Percentiles rank a stretch among this genome's conserved stretches.
Evolutionary conservation across 2,113 vertebrate genomes (phyloP).

Genomic region (Paraplagusia blochii): DNA sequence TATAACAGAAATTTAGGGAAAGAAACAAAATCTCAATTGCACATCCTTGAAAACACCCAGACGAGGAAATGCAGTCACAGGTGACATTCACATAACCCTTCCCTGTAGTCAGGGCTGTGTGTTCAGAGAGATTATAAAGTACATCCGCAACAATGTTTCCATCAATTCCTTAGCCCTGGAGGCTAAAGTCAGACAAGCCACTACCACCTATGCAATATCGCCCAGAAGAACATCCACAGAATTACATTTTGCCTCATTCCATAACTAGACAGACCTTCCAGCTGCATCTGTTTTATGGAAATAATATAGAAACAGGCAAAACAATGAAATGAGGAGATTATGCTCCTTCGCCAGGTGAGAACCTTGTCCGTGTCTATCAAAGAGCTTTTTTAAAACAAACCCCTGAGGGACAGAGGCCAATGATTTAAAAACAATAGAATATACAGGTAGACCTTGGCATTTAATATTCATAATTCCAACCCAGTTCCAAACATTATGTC

Average conservation of each 20-base stretch:
- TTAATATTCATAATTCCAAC: conserved; percentile 39
- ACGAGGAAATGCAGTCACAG: conserved; percentile 9
- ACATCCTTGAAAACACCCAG: conserved; percentile 16
- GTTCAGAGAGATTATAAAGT: conserved; percentile 54
- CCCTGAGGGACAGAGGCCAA: conserved; percentile 27
- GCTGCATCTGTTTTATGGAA: conserved; percentile 44
- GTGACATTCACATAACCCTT: conserved; percentile 1
- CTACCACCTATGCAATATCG: conserved; percentile 45
- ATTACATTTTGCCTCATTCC: conserved; percentile 55
- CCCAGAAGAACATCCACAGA: conserved; percentile 38
- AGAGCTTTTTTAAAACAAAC: conserved; percentile 39
- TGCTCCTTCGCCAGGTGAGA: conserved; percentile 36
- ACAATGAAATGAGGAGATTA: conserved; percentile 63
- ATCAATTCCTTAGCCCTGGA: conserved; percentile 49
- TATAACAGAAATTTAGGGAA: conserved; percentile 2
- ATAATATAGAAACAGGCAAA: conserved; percentile 56
- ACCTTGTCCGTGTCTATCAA: conserved; percentile 41
- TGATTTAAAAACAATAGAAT: conserved; percentile 40
- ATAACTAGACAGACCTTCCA: conserved; percentile 39
- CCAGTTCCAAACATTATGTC: conserved; percentile 7
- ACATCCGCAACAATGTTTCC: conserved; percentile 54
- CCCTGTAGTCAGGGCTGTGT: conserved; percentile 26
- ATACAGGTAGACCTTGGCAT: conserved; percentile 15
- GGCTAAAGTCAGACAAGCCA: conserved; percentile 58
- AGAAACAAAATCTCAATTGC: conserved; percentile 37